These are phyloP conservation scores for Nothura maculosa DNA, from an alignment of 2,797 vertebrate species.

Conservation along the genomic window DNA sequence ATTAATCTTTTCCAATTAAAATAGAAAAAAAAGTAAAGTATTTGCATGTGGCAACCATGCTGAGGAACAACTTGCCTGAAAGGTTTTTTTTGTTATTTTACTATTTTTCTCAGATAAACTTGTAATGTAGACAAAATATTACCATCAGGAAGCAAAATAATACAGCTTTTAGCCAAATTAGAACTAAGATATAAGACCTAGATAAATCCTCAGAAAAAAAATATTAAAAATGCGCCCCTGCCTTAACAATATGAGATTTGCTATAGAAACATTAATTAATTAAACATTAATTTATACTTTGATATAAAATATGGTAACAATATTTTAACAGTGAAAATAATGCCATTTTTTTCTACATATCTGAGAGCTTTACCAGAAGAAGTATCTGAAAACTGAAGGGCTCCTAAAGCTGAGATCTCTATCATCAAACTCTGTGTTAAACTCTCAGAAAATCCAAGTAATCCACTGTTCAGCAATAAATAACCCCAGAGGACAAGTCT, in stretches of 20 bases:
- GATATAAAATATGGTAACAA: not conserved
- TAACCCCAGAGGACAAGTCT: not conserved
- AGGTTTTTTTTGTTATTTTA: not conserved
- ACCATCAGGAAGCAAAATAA: not conserved
- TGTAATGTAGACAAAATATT: not conserved
- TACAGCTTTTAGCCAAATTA: not conserved
- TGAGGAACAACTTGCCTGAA: not conserved
- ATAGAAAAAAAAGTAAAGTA: not conserved
- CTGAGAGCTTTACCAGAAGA: not conserved
- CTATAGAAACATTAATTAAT: not conserved
- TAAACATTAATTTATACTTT: not conserved
- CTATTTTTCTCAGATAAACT: not conserved
- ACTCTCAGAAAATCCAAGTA: not conserved
- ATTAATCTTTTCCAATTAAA: not conserved
- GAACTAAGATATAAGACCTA: not conserved
- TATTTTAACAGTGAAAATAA: not conserved
- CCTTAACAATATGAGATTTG: not conserved
- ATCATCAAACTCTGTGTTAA: not conserved
- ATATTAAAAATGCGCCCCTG: not conserved
- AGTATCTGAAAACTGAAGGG: not conserved
- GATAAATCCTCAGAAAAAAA: not conserved
- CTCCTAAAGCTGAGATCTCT: not conserved
- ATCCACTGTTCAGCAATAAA: not conserved
- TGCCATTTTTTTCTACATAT: not conserved
- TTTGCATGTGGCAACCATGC: not conserved